Conservation (phyloP, 2,113 vertebrate genomes). For the Xerus inauris region DNA sequence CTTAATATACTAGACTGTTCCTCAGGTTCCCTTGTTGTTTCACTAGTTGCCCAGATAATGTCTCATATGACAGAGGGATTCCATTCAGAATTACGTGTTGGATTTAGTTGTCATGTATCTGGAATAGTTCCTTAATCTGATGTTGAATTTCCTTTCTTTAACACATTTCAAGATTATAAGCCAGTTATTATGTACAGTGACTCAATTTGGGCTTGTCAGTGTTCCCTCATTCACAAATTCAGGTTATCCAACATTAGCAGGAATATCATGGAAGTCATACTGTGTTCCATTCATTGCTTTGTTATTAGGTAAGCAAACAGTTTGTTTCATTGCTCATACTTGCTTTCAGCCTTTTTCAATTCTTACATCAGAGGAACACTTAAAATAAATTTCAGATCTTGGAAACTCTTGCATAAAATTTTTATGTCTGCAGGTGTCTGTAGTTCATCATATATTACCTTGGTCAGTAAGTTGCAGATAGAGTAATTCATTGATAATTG, state of each 20-base stretch:
- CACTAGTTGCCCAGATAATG: background rate
- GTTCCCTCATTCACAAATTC: background rate
- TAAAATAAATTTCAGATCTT: background rate
- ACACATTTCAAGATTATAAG: background rate
- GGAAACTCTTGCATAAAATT: background rate
- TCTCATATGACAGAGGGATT: background rate
- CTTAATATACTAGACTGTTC: background rate
- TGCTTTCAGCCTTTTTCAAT: background rate
- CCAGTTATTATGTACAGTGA: background rate
- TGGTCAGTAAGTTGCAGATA: background rate
- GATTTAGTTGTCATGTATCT: background rate
- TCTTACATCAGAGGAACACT: background rate
- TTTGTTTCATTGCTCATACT: background rate
- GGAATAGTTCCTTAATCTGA: constrained; percentile 26
- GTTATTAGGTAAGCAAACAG: background rate
- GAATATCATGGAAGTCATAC: background rate
- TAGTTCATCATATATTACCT: background rate
- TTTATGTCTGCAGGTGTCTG: background rate
- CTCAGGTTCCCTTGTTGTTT: background rate
- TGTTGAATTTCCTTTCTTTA: background rate
- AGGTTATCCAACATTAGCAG: background rate
- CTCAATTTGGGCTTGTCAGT: background rate
- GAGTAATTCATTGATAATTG: background rate
- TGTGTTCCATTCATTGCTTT: background rate
- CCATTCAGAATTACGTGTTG: background rate